Percentiles rank a stretch among this genome's conserved stretches.
phyloP scores from a whole-genome alignment of 2,888 invertebrate genomes.

The Mimumesa dahlbomi region DNA sequence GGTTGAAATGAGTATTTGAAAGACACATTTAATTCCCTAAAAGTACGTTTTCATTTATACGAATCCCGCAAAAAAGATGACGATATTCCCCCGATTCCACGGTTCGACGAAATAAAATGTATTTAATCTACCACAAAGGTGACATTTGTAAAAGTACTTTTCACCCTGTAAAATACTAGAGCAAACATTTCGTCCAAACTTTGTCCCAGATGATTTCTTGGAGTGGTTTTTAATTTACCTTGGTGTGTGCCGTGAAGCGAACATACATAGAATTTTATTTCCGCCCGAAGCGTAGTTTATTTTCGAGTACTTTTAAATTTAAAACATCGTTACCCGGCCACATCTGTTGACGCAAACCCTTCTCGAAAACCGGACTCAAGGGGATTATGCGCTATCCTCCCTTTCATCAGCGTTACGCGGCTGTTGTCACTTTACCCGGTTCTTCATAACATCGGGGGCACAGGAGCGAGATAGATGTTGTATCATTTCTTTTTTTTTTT shows the following conservation, averaged over 20 bases:
- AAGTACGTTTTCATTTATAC: too few species aligned
- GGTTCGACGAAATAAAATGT: not conserved
- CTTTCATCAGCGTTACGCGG: slow-evolving; percentile 57
- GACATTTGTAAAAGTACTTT: not conserved
- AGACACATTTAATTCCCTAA: too few species aligned
- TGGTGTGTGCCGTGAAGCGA: slow-evolving; percentile 26
- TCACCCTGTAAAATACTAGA: not conserved
- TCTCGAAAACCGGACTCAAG: slow-evolving; percentile 47
- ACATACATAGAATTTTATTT: slow-evolving; percentile 36
- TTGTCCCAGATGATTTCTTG: not conserved
- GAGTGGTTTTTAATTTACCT: slow-evolving; percentile 34
- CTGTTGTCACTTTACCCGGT: slow-evolving; percentile 51
- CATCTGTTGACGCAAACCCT: slow-evolving; percentile 41
- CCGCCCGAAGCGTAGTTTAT: slow-evolving; percentile 20
- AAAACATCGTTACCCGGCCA: slow-evolving; percentile 45
- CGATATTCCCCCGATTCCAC: too few species aligned
- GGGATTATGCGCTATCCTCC: slow-evolving; percentile 54
- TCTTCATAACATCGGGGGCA: slow-evolving; percentile 31
- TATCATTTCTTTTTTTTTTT: slow-evolving; percentile 1
- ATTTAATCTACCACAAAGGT: not conserved
- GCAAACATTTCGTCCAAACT: not conserved
- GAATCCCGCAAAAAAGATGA: too few species aligned
- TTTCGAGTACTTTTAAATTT: slow-evolving; percentile 50
- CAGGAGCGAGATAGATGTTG: slow-evolving; percentile 21
- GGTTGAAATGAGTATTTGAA: too few species aligned